Conservation (phyloP, 2,888 invertebrate species). For the Prenolepis imparis region DNA sequence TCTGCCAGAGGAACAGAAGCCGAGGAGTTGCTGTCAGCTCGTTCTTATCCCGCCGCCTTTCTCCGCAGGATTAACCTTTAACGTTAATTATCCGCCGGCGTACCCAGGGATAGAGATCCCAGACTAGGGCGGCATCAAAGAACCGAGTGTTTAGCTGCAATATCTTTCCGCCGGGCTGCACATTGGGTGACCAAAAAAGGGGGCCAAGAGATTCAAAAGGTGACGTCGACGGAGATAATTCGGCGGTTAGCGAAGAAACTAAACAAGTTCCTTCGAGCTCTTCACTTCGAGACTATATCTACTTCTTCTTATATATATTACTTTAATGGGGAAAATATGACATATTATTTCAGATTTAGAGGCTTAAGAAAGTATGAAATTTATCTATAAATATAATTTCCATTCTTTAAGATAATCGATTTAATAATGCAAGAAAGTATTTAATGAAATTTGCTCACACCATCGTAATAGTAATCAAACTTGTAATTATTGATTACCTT, state of each 20-base stretch:
- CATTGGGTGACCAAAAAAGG: slow-evolving; percentile 79
- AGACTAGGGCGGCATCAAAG: slow-evolving; percentile 81
- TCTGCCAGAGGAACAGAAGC: slow-evolving; percentile 34
- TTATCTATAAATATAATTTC: not conserved
- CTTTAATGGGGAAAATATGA: not conserved
- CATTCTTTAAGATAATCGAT: not conserved
- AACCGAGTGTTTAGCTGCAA: slow-evolving; percentile 83
- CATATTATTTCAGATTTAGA: not conserved
- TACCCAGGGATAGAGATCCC: slow-evolving; percentile 62
- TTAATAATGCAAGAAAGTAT: not conserved
- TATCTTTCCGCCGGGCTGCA: slow-evolving; percentile 83
- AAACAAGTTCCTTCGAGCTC: slow-evolving; percentile 62
- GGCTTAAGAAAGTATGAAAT: not conserved
- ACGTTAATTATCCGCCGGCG: slow-evolving; percentile 82
- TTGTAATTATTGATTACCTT: not conserved
- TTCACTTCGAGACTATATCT: slow-evolving; percentile 42
- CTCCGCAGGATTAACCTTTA: slow-evolving; percentile 81
- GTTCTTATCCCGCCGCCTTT: slow-evolving; percentile 66
- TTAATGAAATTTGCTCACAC: not conserved
- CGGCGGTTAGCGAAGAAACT: slow-evolving; percentile 73
- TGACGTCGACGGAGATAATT: slow-evolving; percentile 63
- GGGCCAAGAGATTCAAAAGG: slow-evolving; percentile 60
- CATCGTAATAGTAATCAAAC: not conserved
- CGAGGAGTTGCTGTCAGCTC: slow-evolving; percentile 37
- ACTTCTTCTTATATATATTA: slow-evolving; percentile 1